phyloP scores from a whole-genome alignment of 2,888 invertebrate genomes.

The Scrobipalpa costella region DNA sequence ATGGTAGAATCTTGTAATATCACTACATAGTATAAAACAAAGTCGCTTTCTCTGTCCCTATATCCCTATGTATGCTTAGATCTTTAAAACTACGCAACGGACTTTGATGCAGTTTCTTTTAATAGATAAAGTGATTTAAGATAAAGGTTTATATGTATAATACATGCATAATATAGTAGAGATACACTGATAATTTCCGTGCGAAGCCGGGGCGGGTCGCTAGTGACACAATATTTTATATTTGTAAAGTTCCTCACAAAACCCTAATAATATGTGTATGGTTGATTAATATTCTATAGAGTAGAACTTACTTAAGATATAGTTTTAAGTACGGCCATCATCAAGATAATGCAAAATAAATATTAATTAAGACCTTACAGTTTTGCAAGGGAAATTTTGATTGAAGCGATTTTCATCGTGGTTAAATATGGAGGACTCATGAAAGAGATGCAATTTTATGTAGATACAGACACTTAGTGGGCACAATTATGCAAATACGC shows the following conservation, averaged over 20 bases:
- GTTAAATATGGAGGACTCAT: conserved; percentile 66
- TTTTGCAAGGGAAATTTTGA: conserved; percentile 41
- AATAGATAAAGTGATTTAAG: no score
- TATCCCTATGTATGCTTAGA: no score
- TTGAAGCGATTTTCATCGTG: conserved; percentile 53
- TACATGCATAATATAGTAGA: no score
- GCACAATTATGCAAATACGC: conserved; percentile 77
- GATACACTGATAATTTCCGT: no score
- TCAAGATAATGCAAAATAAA: conserved; percentile 46
- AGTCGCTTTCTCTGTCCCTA: neutral
- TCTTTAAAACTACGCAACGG: no score
- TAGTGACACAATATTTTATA: no score
- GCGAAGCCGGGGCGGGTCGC: no score
- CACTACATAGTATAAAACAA: neutral
- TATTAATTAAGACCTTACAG: conserved; percentile 46
- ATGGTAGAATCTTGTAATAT: no score
- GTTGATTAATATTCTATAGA: neutral
- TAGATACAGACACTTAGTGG: conserved; percentile 73
- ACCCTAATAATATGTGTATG: neutral
- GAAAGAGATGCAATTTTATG: conserved; percentile 77
- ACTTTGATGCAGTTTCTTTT: no score
- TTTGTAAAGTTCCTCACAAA: neutral
- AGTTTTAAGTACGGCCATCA: conserved; percentile 37
- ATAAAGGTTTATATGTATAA: no score
- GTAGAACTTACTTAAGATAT: neutral